A percentile compares a stretch with the other conserved stretches of the same genome.
phyloP scores from a whole-genome alignment of 2,797 vertebrate genomes.

The Myoxocephalus aenaeus region DNA sequence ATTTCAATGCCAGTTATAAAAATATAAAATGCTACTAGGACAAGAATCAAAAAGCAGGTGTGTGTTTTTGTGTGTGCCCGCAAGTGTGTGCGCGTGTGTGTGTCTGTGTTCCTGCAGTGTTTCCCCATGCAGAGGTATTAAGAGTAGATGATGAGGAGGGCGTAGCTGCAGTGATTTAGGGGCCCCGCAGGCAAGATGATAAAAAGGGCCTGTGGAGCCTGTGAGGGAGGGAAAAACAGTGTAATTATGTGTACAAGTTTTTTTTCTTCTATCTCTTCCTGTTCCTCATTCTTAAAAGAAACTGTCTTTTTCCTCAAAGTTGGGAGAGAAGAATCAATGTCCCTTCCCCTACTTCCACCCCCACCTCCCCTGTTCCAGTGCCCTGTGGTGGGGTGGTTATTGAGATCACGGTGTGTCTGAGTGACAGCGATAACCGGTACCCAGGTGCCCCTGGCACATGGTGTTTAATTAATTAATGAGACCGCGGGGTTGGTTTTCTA shows the following conservation, averaged over 20 bases:
- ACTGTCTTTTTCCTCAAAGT: conserved; percentile 61
- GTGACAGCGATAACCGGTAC: conserved; percentile 82
- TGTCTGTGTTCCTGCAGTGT: conserved; percentile 24
- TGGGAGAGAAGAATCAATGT: conserved; percentile 35
- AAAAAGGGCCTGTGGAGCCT: conserved; percentile 52
- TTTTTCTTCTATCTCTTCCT: conserved; percentile 14
- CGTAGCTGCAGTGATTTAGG: conserved; percentile 72
- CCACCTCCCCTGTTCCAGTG: conserved; percentile 29
- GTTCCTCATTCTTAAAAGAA: conserved; percentile 16
- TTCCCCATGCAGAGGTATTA: conserved; percentile 47
- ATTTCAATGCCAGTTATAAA: conserved; percentile 12
- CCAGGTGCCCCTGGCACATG: conserved; percentile 77
- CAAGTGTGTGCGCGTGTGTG: not conserved
- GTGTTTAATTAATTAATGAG: conserved; percentile 86
- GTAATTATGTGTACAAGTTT: conserved; percentile 21
- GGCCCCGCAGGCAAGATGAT: conserved; percentile 64
- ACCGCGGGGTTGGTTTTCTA: conserved; percentile 81
- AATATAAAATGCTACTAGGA: conserved; percentile 21
- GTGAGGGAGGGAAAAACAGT: conserved; percentile 22
- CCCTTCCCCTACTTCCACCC: conserved; percentile 22
- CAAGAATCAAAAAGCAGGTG: not conserved
- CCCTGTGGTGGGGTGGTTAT: conserved; percentile 79
- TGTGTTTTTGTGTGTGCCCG: not conserved
- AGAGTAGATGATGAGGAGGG: conserved; percentile 58
- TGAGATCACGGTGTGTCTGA: conserved; percentile 82